Base-by-base conservation (phyloP, 2,888 invertebrate species). In the Entomobrya multifasciata region DNA sequence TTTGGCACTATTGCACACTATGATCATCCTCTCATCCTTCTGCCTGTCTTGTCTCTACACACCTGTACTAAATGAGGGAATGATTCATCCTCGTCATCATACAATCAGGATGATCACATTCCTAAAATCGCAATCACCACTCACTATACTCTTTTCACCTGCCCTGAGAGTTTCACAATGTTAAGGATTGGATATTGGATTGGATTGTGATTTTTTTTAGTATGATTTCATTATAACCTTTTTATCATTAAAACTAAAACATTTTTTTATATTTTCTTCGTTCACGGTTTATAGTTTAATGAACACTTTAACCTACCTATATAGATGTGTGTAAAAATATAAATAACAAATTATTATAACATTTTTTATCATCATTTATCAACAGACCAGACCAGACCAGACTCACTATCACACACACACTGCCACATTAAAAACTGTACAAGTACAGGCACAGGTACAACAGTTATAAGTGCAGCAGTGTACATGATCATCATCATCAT, bases 241-340 rank as follows among this genome's bases (percentile, higher is more conserved):
- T 22, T 15, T 72, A n/a, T n/a, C n/a, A n/a, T n/a, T n/a, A n/a
- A 36, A 36, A 36, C 36, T 36, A 36, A 8, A 8, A 17, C 57
- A 22, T 67, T 13, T 5, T 15, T 41, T 41, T 67, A n/a, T n/a
- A n/a, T 30, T 36, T 49, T 30, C 67, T 55, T 70, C 13, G 52
- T 80, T 80, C 81, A 81, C 81, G 72, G 60, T 72, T 67, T 80
- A 55, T 67, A 41, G 67, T 20, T 72, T 81, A 22, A 41, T 70
- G 80, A 70, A 80, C 79, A 78, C 78, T 25, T n/a, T n/a, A n/a
- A n/a, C n/a, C n/a, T n/a, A n/a, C n/a, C n/a, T n/a, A n/a, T n/a
- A n/a, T n/a, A n/a, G n/a, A n/a, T n/a, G n/a, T n/a, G n/a, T n/a
- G n/a, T n/a, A n/a, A n/a, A n/a, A n/a, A n/a, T n/a, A n/a, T n/a